phyloP scores from a whole-genome alignment of 2,113 vertebrate species.

The Apteryx mantelli region DNA sequence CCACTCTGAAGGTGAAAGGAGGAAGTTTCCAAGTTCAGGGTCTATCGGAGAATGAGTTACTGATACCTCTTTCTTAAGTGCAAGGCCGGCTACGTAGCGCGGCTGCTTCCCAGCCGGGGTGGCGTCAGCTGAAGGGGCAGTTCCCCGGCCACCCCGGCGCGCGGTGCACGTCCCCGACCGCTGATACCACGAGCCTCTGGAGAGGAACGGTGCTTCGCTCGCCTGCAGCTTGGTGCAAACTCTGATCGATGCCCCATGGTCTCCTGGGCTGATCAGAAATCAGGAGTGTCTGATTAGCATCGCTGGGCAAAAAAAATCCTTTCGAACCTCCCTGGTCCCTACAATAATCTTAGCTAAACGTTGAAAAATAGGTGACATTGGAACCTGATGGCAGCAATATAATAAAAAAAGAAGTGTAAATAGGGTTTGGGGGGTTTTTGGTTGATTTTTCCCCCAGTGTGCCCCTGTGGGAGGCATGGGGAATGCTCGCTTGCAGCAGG shows the following conservation, averaged over 20 bases:
- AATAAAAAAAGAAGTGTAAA: not conserved
- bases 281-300: not conserved
- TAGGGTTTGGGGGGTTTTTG: too few species aligned
- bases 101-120: not conserved
- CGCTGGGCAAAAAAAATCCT: not conserved
- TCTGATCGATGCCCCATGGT: not conserved
- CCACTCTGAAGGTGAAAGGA: not conserved
- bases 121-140: not conserved
- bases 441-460: not conserved
- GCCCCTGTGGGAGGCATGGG: not conserved
- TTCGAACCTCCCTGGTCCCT: not conserved
- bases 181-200: too few species aligned
- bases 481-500: not conserved
- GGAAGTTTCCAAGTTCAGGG: not conserved
- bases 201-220: not conserved
- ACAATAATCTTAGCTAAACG: not conserved
- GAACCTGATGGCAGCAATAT: not conserved
- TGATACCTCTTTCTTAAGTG: not conserved
- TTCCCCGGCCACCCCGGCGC: not conserved
- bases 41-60: not conserved
- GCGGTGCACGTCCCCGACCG: not conserved
- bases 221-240: not conserved
- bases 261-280: not conserved
- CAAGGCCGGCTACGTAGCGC: fast-evolving
- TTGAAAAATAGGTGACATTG: not conserved